phyloP scores from a whole-genome alignment of 2,113 vertebrate genomes.

The Rhinopomastus cyanomelas region DNA sequence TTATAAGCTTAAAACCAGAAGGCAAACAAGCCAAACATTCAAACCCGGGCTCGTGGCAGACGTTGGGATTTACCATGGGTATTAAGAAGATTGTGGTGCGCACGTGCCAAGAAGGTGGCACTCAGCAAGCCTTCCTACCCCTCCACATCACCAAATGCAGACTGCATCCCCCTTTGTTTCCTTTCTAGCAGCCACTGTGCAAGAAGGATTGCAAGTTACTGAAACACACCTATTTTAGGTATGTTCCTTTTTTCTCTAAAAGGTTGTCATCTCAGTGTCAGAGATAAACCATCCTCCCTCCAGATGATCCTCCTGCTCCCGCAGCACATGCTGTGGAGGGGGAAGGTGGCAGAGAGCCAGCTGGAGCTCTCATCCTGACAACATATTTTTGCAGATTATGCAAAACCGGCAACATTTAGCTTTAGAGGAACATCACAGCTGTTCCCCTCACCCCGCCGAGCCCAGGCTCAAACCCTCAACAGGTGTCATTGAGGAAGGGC shows the following conservation, averaged over 20 bases:
- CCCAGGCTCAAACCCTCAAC: not conserved
- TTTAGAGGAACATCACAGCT: constrained; percentile 55
- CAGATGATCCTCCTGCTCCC: not conserved
- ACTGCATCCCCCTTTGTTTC: not conserved
- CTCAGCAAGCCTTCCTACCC: not conserved
- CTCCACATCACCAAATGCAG: not conserved
- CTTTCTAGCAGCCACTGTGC: accelerated
- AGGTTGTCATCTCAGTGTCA: not conserved
- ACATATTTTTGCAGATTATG: constrained; percentile 61
- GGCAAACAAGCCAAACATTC: constrained; percentile 40
- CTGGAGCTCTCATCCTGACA: constrained; percentile 35
- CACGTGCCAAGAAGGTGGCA: not conserved
- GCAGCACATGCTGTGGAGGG: not conserved
- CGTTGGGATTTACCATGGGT: constrained; percentile 47
- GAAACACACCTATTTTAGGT: not conserved
- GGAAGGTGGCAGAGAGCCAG: constrained; percentile 28
- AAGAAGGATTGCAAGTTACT: not conserved
- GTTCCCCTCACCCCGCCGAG: constrained; percentile 19
- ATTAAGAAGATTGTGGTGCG: constrained; percentile 29
- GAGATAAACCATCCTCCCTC: not conserved
- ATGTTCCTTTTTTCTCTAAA: not conserved
- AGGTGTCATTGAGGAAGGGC: constrained; percentile 3
- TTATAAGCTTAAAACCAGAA: constrained; percentile 56
- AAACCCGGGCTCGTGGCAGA: constrained; percentile 10
- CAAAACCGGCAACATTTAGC: constrained; percentile 39